Evolutionary conservation across 1,140 invertebrate genomes (phyloP), one percentile per base, ranked within the genome.

Genomic region (Armadillidium nasatum): DNA sequence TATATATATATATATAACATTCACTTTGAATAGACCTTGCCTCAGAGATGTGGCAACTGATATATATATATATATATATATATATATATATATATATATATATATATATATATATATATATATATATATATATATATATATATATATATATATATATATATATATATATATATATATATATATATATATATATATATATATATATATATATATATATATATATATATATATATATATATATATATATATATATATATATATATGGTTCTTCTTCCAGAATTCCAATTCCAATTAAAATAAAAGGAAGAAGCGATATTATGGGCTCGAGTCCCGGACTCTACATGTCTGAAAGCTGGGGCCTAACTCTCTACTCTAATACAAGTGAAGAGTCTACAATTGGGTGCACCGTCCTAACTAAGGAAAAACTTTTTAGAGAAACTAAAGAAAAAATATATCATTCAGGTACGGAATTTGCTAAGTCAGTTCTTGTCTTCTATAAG

Each of bases 131-230:
- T n/a, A n/a, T n/a, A n/a, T n/a, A n/a, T n/a, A n/a, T 33, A 33
- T 33, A 33, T 3, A 1, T 33, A 6, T 33, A 3, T 33, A 33
- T 33, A 33, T 33, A 33, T 33, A 33, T 33, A 33, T 33, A 33
- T 33, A 33, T 33, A 13, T 19, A 60, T 19, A 15, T 15, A 60
- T 15, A 15, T 60, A 60, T 60, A 60, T 60, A 60, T 60, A 60
- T 60, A 60, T 60, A 60, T 60, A 60, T 60, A 60, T 60, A 60
- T 60, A 60, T 60, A 60, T 60, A 60, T 60, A 60, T 33, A 60
- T 60, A 60, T 60, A 60, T 60, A 60, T 60, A 60, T 60, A 60
- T 7, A 60, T 7, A 60, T 60, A 60, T 60, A 60, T 60, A 60
- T 60, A 19, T 15, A 60, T 60, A 19, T 60, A 19, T 60, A 19